Evolutionary conservation across 2,113 vertebrate genomes (phyloP).

Genomic region (Misgurnus anguillicaudatus): DNA sequence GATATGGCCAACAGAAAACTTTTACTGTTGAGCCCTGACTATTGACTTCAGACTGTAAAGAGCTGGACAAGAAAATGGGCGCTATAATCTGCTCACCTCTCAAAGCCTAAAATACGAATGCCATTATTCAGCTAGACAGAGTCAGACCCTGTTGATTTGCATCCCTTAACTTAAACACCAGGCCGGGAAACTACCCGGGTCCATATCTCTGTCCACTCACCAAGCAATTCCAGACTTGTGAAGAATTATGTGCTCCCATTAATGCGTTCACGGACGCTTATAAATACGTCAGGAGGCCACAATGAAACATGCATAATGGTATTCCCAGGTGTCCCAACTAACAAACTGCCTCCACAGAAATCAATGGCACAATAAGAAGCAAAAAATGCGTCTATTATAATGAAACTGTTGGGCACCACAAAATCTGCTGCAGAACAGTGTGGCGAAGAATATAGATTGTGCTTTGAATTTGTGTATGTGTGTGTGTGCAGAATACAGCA

Average conservation of each 20-base stretch:
- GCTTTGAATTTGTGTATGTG: constrained; percentile 1
- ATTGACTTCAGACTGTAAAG: constrained; percentile 10
- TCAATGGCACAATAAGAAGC: constrained; percentile 17
- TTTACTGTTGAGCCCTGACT: neutral
- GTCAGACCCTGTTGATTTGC: constrained; percentile 35
- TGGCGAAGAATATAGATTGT: constrained; percentile 25
- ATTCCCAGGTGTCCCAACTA: constrained; percentile 34
- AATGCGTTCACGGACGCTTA: constrained; percentile 27
- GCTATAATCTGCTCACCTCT: constrained; percentile 17
- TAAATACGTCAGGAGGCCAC: constrained; percentile 34
- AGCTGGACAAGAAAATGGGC: constrained; percentile 2
- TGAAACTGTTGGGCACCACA: neutral
- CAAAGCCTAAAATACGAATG: constrained; percentile 42
- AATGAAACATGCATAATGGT: constrained; percentile 31
- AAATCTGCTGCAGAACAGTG: neutral
- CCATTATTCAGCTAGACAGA: constrained; percentile 23
- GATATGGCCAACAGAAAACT: no score
- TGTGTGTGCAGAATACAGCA: constrained; percentile 7
- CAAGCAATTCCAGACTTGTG: neutral
- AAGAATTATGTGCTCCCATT: constrained; percentile 38
- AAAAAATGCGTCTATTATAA: constrained; percentile 32
- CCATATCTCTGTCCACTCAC: constrained; percentile 13
- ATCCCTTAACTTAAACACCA: neutral
- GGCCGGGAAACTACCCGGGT: neutral
- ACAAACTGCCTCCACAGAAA: constrained; percentile 28